These are phyloP conservation scores for Rosalia funebris DNA, from an alignment of 2,888 invertebrate genomes.

Conservation along the genomic window DNA sequence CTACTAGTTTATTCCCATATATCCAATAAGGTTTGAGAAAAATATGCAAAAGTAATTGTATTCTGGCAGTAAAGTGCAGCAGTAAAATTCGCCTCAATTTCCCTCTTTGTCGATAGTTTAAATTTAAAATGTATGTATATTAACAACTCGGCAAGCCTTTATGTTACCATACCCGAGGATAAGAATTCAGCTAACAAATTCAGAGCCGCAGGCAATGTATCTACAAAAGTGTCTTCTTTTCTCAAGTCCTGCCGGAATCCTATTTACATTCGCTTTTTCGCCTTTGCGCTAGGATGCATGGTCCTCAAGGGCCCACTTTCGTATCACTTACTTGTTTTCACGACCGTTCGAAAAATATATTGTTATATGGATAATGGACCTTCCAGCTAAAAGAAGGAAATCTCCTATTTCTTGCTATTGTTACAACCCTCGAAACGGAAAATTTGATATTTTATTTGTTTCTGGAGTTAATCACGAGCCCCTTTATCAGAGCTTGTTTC, in stretches of 20 bases:
- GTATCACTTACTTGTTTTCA: conserved; percentile 57
- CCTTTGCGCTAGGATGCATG: conserved; percentile 49
- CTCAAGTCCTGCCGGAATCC: conserved; percentile 43
- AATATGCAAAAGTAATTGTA: background rate
- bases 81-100: background rate
- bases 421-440: conserved; percentile 3
- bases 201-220: conserved; percentile 43
- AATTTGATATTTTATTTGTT: conserved; percentile 13
- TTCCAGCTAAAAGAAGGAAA: conserved; percentile 46
- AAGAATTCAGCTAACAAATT: conserved; percentile 41
- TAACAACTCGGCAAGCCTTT: conserved; percentile 23
- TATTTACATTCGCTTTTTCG: conserved; percentile 55
- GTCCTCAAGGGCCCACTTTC: conserved; percentile 55
- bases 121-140: conserved; percentile 27
- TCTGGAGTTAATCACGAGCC: too few relatives aligned
- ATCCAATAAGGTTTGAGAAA: background rate
- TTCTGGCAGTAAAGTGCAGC: background rate
- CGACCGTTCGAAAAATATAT: conserved; percentile 53
- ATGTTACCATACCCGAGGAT: conserved; percentile 11
- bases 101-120: conserved; percentile 2
- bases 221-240: conserved; percentile 40
- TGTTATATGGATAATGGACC: conserved; percentile 52
- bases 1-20: background rate
- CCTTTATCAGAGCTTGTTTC: too few relatives aligned
- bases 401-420: conserved; percentile 25